These are phyloP conservation scores for Apoda limacodes DNA, from an alignment of 2,888 invertebrate genomes.

Conservation along the genomic window DNA sequence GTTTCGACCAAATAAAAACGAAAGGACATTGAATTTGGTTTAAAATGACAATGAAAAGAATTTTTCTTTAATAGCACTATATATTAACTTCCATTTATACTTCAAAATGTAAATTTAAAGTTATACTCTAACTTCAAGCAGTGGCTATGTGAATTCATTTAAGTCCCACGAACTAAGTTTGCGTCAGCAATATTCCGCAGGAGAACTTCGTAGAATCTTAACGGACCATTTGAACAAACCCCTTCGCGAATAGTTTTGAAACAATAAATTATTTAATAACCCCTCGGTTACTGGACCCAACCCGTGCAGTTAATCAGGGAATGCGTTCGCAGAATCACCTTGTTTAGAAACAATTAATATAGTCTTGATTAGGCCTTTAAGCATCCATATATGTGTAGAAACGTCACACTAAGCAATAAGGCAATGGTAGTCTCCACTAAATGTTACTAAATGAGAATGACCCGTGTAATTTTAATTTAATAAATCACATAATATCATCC, in stretches of 20 bases:
- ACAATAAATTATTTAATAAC: conserved; percentile 68
- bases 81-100: no score
- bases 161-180: conserved; percentile 47
- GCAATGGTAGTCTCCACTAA: no score
- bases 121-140: conserved; percentile 22
- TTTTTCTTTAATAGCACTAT: no score
- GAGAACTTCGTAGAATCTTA: conserved; percentile 52
- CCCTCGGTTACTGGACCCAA: conserved; percentile 43
- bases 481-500: no score
- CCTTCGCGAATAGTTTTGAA: conserved; percentile 54
- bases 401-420: no score
- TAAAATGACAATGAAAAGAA: no score
- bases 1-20: conserved; percentile 10
- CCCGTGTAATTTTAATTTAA: no score
- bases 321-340: conserved; percentile 52
- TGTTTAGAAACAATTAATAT: conserved; percentile 61
- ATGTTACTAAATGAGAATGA: no score
- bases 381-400: no score
- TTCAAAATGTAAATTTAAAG: no score
- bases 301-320: conserved; percentile 57
- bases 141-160: conserved; percentile 41
- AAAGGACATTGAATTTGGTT: no score
- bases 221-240: conserved; percentile 42
- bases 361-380: conserved; percentile 35
- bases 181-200: conserved; percentile 43